Evolutionary conservation across 2,797 vertebrate genomes (phyloP), one percentile per base, ranked within the genome.

Genomic region (Pogoniulus pusillus): DNA sequence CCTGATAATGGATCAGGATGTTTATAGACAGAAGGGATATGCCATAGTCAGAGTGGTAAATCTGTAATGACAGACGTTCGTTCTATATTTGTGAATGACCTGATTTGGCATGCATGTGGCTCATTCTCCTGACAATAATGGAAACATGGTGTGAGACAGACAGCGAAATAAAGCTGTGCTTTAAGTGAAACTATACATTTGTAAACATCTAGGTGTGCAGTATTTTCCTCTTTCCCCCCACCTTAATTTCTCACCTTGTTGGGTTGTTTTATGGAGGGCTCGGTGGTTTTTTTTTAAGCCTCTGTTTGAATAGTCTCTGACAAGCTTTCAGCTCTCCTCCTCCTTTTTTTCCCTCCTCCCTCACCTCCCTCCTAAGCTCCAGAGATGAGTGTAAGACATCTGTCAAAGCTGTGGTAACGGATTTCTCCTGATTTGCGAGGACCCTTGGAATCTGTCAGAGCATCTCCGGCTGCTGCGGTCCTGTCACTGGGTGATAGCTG

Each of bases 31-130:
- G 96, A 96, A 97, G 96, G 95, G 94, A 95, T 94, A 82, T 91
- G 95, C 91, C 59, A 77, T 95, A 96, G 94, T 95, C 60, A 7
- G 94, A 76, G 85, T 93, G 95, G 96, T 96, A 97, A 97, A 97
- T 97, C 97, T 97, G 97, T 94, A 96, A 97, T 97, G 97, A 97
- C 96, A 97, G 97, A 97, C 97, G 96, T 96, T 97, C 35, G 82
- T 96, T 97, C 97, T 97, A 95, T 97, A 96, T 98, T 97, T 97
- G 96, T 97, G 96, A 97, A 96, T 97, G 96, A 97, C 97, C 97
- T 97, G 96, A 97, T 98, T 97, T 97, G 97, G 96, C 97, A 97
- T 96, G 97, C 96, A 88, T 82, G 96, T 85, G 1, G 95, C 94
- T 97, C 85, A 29, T 96, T 97, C 96, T 93, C 87, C 96, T 95